Base-by-base conservation (phyloP, 2,888 invertebrate species). In the Entomobrya multifasciata region DNA sequence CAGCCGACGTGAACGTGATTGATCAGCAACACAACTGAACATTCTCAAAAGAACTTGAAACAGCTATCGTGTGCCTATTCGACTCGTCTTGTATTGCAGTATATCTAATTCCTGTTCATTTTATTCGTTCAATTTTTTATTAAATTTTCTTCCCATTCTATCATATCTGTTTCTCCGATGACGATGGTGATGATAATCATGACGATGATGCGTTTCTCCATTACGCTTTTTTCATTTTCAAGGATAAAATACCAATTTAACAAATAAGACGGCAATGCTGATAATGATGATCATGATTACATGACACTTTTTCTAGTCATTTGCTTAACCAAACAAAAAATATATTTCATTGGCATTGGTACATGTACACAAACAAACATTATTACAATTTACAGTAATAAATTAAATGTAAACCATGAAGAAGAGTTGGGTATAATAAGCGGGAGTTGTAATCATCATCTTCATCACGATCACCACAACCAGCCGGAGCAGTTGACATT, bases 1-100 rank as follows among this genome's bases (percentile, higher is more conserved):
- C 80, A 80, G 80, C 70, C 80, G 80, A 70, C 80, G 41, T 25
- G 80, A 80, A 80, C 80, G 80, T 80, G 80, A 80, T 80, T 80
- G 80, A 80, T 80, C 80, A 80, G 65, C 79, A 79, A 6, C 8
- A 36, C 15, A 57, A n/a, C n/a, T 70, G 20, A 57, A 11, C 11
- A 20, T 20, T 4, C 4, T 10, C 13, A 5, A 30, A 62, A n/a
- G 13, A 60, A 15, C 60, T n/a, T n/a, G n/a, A n/a, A 76, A 52
- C 47, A 72, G 22, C 36, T 17, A 10, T 25, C 22, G 4, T 60
- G 5, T 60, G 5, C 30, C 4, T 6, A n/a, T n/a, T n/a, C n/a
- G n/a, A n/a, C n/a, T n/a, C n/a, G n/a, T n/a, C n/a, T n/a, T n/a
- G n/a, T n/a, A n/a, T n/a, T n/a, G 4, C 20, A 47, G 11, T 25